Evolutionary conservation across 2,888 invertebrate genomes (phyloP).

Genomic region (Phortica magna): DNA sequence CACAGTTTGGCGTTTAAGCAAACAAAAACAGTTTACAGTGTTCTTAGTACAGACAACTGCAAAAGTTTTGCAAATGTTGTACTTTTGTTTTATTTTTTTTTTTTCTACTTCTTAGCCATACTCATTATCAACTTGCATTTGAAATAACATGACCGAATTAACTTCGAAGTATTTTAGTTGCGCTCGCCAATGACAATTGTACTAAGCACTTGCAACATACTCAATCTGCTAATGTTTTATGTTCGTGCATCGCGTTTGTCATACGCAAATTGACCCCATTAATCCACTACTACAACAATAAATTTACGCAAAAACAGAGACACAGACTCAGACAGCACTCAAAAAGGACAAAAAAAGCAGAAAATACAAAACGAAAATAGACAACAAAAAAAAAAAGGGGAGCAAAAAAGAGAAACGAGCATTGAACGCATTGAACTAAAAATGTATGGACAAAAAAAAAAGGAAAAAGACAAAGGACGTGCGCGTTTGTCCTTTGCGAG

Average conservation of each 20-base stretch:
- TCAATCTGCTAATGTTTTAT: conserved; percentile 29
- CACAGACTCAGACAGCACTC: background rate
- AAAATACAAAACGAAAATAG: conserved; percentile 37
- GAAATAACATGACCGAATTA: background rate
- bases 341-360: conserved; percentile 2
- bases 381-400: conserved; percentile 19
- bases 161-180: background rate
- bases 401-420: background rate
- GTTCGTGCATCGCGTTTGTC: conserved; percentile 48
- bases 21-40: background rate
- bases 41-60: background rate
- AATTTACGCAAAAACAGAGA: conserved; percentile 5
- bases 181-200: background rate
- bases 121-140: background rate
- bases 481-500: background rate
- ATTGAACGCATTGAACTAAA: conserved; percentile 33
- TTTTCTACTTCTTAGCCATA: too few relatives aligned
- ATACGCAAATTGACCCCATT: conserved; percentile 74
- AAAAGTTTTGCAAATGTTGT: background rate
- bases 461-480: background rate
- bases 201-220: background rate
- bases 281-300: conserved; percentile 55
- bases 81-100: background rate
- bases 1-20: background rate
- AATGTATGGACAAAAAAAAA: conserved; percentile 3